phyloP scores from a whole-genome alignment of 2,797 vertebrate genomes.

The Sebastes flavidus region DNA sequence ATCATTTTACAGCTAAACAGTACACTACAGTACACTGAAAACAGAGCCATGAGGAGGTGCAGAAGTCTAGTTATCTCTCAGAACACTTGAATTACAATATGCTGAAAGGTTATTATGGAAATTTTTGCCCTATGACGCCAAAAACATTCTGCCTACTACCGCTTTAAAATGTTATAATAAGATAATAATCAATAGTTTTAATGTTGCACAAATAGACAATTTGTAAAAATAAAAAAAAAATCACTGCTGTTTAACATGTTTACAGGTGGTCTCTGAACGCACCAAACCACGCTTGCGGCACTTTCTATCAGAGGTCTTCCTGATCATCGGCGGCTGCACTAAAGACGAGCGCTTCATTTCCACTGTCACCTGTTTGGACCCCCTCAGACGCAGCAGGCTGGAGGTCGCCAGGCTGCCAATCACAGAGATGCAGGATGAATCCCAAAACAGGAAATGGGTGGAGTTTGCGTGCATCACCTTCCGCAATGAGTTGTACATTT shows the following conservation, averaged over 20 bases:
- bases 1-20: too few relatives aligned
- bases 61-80: too few relatives aligned
- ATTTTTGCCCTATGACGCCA: too few relatives aligned
- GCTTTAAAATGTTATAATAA: background rate
- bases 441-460: conserved; percentile 95
- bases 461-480: conserved; percentile 96
- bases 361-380: conserved; percentile 96
- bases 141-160: too few relatives aligned
- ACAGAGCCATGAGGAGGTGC: too few relatives aligned
- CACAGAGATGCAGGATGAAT: conserved; percentile 90
- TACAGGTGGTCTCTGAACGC: conserved; percentile 93
- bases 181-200: background rate
- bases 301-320: conserved; percentile 96
- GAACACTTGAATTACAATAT: too few relatives aligned
- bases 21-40: too few relatives aligned
- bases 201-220: background rate
- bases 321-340: conserved; percentile 97
- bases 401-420: conserved; percentile 93
- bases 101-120: too few relatives aligned
- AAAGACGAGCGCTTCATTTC: conserved; percentile 96
- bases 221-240: background rate
- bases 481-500: conserved; percentile 96
- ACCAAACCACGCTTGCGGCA: conserved; percentile 93
- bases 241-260: background rate
- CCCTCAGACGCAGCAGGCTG: conserved; percentile 92